Conservation (phyloP, 2,797 vertebrate genomes). For the Gymnopithys bicolor region DNA sequence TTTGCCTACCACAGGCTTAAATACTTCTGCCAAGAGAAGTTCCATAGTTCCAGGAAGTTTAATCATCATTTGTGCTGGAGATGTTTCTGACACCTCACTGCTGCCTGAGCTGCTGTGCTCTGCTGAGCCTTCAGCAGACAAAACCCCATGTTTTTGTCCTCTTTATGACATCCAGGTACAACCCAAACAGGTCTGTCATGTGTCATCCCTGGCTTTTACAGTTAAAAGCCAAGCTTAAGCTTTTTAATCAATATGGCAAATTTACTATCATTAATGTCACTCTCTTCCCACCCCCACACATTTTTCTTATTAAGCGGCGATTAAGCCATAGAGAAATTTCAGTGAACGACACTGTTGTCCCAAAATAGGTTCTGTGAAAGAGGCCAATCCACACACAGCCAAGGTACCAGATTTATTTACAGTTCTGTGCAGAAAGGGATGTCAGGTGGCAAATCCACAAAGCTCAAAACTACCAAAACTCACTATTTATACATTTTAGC, state of each 20-base stretch:
- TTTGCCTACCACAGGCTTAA: background rate
- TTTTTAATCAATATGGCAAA: background rate
- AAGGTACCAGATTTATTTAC: background rate
- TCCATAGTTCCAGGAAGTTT: background rate
- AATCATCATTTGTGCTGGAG: rapidly evolving
- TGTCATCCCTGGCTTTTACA: background rate
- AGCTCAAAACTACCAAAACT: background rate
- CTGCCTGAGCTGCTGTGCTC: background rate
- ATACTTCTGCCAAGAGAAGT: background rate
- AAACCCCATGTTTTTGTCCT: background rate
- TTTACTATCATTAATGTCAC: background rate
- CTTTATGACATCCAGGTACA: background rate
- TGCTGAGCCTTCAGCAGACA: background rate
- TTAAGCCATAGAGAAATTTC: rapidly evolving
- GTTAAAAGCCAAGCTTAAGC: background rate
- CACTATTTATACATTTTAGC: background rate
- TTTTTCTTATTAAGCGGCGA: background rate
- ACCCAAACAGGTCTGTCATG: rapidly evolving
- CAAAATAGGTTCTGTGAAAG: background rate
- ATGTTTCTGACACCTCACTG: background rate
- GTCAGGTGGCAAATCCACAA: background rate
- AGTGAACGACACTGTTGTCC: no score
- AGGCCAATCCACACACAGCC: background rate
- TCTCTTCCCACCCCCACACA: background rate
- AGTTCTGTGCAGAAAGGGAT: background rate